These are phyloP conservation scores for Ptiloglossa arizonensis DNA, from an alignment of 1,140 invertebrate genomes.

Conservation along the genomic window DNA sequence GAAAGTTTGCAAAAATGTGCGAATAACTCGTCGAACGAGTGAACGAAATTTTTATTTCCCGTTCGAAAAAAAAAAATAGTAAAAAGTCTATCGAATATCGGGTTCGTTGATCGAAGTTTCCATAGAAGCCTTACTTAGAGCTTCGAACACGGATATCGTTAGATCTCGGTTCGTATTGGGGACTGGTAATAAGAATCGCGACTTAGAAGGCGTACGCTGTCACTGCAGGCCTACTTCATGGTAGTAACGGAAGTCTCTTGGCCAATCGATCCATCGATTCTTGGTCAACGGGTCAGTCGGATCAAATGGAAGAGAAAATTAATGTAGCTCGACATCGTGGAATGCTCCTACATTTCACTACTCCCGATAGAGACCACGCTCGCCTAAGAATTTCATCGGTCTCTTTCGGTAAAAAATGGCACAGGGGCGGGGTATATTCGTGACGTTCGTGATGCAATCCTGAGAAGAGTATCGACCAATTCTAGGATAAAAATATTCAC, in stretches of 20 bases:
- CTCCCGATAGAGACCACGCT: background rate
- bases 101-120: constrained; percentile 1
- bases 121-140: constrained; percentile 25
- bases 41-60: too few species aligned
- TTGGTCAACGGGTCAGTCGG: constrained; percentile 64
- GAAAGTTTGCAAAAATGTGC: too few species aligned
- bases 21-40: too few species aligned
- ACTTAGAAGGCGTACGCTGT: constrained; percentile 63
- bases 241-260: constrained; percentile 65
- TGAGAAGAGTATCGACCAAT: too few species aligned
- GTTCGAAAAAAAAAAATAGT: too few species aligned
- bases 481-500: too few species aligned
- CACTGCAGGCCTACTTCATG: constrained; percentile 64
- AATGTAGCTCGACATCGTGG: constrained; percentile 24
- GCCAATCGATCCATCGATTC: constrained; percentile 63
- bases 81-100: too few species aligned
- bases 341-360: constrained; percentile 8
- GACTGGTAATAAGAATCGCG: constrained; percentile 40
- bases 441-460: too few species aligned
- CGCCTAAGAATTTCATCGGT: too few species aligned
- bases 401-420: too few species aligned
- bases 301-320: constrained; percentile 61
- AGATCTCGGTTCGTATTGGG: constrained; percentile 44
- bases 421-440: too few species aligned
- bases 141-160: constrained; percentile 17